These are phyloP conservation scores for Notodonta dromedarius DNA, from an alignment of 2,888 invertebrate species.

Conservation along the genomic window DNA sequence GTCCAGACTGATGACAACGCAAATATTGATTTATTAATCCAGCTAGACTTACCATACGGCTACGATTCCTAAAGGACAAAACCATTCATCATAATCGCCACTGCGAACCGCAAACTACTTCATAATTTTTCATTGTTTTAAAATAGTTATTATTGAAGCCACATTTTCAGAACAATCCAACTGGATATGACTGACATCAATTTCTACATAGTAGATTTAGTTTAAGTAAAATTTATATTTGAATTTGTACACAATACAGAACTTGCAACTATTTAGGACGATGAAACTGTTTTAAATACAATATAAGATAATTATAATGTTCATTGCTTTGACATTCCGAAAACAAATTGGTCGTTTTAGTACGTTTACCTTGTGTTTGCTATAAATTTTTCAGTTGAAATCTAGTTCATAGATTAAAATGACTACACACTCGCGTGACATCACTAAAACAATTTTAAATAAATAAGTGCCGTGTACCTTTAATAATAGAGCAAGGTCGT, in stretches of 20 bases:
- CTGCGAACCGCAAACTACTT: too few species aligned
- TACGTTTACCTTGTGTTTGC: background rate
- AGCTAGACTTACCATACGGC: too few species aligned
- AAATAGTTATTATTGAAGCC: too few species aligned
- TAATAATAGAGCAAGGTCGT: slow-evolving; percentile 39
- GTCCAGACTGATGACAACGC: too few species aligned
- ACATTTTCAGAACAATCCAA: background rate
- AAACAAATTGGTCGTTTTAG: background rate
- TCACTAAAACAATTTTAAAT: slow-evolving; percentile 33
- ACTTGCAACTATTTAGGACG: slow-evolving; percentile 24
- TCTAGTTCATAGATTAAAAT: slow-evolving; percentile 11
- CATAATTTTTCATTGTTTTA: too few species aligned
- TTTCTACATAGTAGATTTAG: slow-evolving; percentile 27
- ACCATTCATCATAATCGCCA: too few species aligned
- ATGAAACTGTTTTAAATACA: slow-evolving; percentile 12
- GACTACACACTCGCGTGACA: slow-evolving; percentile 37
- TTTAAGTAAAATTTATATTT: slow-evolving; percentile 27
- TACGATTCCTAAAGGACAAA: too few species aligned
- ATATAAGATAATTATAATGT: slow-evolving; percentile 4
- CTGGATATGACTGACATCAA: slow-evolving; percentile 5
- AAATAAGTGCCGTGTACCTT: slow-evolving; percentile 29
- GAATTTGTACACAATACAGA: slow-evolving; percentile 14
- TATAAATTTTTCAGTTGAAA: background rate
- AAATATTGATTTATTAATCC: background rate
- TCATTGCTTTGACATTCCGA: background rate